Base-by-base conservation (phyloP, 2,888 invertebrate species). In the Troides oblongomaculatus region DNA sequence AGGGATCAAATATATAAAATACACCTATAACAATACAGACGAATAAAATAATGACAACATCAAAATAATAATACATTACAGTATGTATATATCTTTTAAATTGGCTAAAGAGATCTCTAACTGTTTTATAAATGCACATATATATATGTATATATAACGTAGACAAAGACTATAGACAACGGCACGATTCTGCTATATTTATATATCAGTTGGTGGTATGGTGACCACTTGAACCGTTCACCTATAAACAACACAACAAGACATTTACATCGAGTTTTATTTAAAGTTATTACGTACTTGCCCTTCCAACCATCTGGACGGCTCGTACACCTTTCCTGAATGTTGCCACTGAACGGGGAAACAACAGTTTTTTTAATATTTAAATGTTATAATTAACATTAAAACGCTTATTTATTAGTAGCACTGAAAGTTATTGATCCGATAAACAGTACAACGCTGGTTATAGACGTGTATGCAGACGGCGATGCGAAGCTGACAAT, bases 311-410 rank as follows among this genome's bases (percentile, higher is more conserved):
- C 96, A 98, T 97, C 95, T 98, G 98, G 94, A 99, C 97, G 94
- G 99, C 99, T 93, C 99, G 97, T 93, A 99, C 99, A 95, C 99
- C 99, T 95, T 99, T 99, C 96, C 99, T 97, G 97, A 99, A 99
- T 93, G 99, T 97, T 91, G 99, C 98, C 97, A 99, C 99, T 99
- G 95, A 93, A 93, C 88, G 90, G 89, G 90, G 87, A 92, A 92
- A 92, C 79, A 91, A 89, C 80, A 85, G 73, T 76, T 81, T 90
- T 30, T 30, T 84, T 85, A 82, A 84, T 84, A 76, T 81, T 84
- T 80, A 81, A 74, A 79, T 76, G 77, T 78, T 79, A 82, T 72
- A 74, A 75, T 73, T 25, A 43, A 43, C 21, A 25, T 66, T 53
- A 21, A n/a, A 23, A 53, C 62, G 57, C 21, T 57, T 53, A 62